Conservation (phyloP, 2,888 invertebrate species). For the Aricia artaxerxes region DNA sequence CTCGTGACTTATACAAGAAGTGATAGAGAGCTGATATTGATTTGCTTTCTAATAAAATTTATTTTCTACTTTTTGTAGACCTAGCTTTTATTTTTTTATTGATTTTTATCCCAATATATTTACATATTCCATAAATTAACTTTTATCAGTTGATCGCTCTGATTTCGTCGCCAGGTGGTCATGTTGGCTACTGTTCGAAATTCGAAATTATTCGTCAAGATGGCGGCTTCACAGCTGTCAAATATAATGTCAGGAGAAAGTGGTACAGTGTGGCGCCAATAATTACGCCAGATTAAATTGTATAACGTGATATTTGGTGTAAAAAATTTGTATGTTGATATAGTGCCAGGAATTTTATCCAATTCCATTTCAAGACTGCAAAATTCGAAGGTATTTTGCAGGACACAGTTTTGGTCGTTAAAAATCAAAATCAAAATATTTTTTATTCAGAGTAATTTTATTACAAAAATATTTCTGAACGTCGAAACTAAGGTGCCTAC, state of each 20-base stretch:
- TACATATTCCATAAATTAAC: not conserved
- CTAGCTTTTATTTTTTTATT: not conserved
- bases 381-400: no score
- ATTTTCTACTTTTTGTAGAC: no score
- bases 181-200: constrained; percentile 10
- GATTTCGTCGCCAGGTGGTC: constrained; percentile 1
- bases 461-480: no score
- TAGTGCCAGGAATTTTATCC: no score
- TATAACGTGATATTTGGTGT: not conserved
- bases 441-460: no score
- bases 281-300: not conserved
- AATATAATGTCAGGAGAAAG: constrained; percentile 18
- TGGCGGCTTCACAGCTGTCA: constrained; percentile 12
- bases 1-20: no score
- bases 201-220: constrained; percentile 15
- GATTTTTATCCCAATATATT: not conserved
- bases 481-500: no score
- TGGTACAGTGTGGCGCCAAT: constrained; percentile 15
- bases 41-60: no score
- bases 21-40: no score
- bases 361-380: no score
- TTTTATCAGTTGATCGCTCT: not conserved
- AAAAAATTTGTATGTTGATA: not conserved
- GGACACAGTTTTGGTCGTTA: no score
- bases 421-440: no score